Evolutionary conservation across 2,113 vertebrate species (phyloP).

Genomic region (Hystrix cristata): DNA sequence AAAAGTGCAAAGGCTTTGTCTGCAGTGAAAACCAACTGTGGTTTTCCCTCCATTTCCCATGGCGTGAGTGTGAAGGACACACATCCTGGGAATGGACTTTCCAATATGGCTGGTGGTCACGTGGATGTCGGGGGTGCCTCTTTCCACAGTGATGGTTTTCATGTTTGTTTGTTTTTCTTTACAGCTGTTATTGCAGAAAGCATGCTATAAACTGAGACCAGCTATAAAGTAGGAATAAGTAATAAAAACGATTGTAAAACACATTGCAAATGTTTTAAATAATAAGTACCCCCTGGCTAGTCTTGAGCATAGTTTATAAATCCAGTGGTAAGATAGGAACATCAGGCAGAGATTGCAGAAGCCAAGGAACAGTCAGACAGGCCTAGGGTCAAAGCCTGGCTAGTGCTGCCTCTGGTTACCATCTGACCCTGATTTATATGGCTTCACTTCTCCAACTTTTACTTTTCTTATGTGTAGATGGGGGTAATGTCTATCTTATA

Average conservation of each 20-base stretch:
- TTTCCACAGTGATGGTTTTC: conserved; percentile 14
- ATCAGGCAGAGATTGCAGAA: not conserved
- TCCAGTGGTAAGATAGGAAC: not conserved
- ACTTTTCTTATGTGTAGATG: not conserved
- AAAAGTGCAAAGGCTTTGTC: conserved; percentile 77
- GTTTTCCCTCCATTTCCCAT: conserved; percentile 74
- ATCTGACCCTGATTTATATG: not conserved
- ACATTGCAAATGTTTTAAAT: conserved; percentile 60
- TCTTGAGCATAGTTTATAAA: not conserved
- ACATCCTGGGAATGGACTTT: not conserved
- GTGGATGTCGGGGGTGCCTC: not conserved
- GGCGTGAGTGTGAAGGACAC: not conserved
- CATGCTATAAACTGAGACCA: conserved; percentile 57
- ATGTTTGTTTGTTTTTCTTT: conserved; percentile 69
- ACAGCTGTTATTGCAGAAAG: conserved; percentile 61
- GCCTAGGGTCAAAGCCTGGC: not conserved
- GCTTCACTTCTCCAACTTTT: not conserved
- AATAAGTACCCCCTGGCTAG: conserved; percentile 19
- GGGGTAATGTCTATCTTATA: not conserved
- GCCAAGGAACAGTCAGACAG: not conserved
- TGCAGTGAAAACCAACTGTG: conserved; percentile 74
- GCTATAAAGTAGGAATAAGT: conserved; percentile 74
- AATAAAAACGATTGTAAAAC: conserved; percentile 78
- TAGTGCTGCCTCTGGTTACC: not conserved
- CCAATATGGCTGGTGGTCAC: not conserved